A percentile compares a stretch with the other conserved stretches of the same genome.
Evolutionary conservation across 2,888 invertebrate genomes (phyloP).

Genomic region (Drosophila neutralis): DNA sequence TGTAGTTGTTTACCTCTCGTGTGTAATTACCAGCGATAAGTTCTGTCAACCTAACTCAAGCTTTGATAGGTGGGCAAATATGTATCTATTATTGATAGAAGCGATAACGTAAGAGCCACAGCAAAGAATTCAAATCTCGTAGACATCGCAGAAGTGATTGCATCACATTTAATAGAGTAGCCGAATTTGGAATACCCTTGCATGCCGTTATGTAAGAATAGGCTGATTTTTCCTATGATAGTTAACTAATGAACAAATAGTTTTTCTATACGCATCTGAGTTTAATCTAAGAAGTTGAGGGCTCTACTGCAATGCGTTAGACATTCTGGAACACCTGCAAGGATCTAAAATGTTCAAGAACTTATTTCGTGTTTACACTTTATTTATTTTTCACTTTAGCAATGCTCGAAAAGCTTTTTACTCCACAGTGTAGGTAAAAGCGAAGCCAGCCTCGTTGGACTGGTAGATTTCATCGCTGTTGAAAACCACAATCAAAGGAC

Average conservation of each 20-base stretch:
- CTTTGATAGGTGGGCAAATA: constrained; percentile 41
- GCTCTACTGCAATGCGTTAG: neutral
- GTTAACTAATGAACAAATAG: neutral
- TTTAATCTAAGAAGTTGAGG: neutral
- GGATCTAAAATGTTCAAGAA: constrained; percentile 19
- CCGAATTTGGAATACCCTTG: neutral
- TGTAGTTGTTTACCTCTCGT: constrained; percentile 20
- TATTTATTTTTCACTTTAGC: constrained; percentile 20
- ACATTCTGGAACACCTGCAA: neutral
- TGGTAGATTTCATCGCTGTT: constrained; percentile 85
- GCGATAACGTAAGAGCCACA: neutral
- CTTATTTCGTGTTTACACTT: constrained; percentile 18
- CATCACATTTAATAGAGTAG: constrained; percentile 3
- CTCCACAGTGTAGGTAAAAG: constrained; percentile 72
- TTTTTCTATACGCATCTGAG: neutral
- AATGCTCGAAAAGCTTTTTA: constrained; percentile 25
- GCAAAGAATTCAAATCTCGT: neutral
- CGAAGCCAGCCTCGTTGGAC: constrained; percentile 73
- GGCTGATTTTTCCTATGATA: neutral
- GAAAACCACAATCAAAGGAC: constrained; percentile 87
- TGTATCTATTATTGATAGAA: constrained; percentile 46
- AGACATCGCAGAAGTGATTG: constrained; percentile 16
- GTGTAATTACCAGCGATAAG: constrained; percentile 51
- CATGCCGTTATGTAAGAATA: neutral
- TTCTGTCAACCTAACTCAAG: constrained; percentile 39